These are phyloP conservation scores for Himalopsyche anomala DNA, from an alignment of 2,888 invertebrate species.

Conservation along the genomic window DNA sequence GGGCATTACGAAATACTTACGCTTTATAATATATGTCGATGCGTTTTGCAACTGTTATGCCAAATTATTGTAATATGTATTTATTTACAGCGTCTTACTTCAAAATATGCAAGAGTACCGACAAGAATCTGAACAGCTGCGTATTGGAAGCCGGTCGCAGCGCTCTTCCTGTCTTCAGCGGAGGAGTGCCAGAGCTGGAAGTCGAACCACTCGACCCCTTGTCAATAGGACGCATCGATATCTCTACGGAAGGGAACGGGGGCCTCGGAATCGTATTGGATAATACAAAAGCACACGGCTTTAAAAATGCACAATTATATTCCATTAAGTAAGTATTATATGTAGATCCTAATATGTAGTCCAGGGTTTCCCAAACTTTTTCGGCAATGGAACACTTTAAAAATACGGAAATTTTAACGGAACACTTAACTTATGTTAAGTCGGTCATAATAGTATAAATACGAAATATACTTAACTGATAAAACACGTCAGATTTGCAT, in stretches of 20 bases:
- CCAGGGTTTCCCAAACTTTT: too few species aligned
- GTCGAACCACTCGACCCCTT: slow-evolving; percentile 73
- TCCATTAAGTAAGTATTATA: slow-evolving; percentile 46
- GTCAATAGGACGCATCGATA: slow-evolving; percentile 69
- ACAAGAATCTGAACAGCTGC: slow-evolving; percentile 69
- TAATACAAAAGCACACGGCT: slow-evolving; percentile 74
- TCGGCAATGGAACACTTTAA: too few species aligned
- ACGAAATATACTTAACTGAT: too few species aligned
- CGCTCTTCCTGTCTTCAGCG: slow-evolving; percentile 70
- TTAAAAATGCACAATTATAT: slow-evolving; percentile 67
- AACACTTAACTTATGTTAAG: too few species aligned
- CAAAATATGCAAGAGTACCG: slow-evolving; percentile 69
- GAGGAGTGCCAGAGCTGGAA: slow-evolving; percentile 71
- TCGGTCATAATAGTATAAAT: too few species aligned
- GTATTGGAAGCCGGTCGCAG: slow-evolving; percentile 70
- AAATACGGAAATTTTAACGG: too few species aligned
- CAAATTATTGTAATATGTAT: not conserved
- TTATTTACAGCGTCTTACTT: slow-evolving; percentile 72
- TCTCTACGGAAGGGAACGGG: slow-evolving; percentile 68
- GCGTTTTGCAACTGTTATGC: too few species aligned
- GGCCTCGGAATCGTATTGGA: slow-evolving; percentile 73
- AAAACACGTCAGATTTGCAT: too few species aligned
- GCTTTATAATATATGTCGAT: too few species aligned
- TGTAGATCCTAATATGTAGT: not conserved
- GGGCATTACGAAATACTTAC: too few species aligned